These are phyloP conservation scores for Falco columbarius DNA, from an alignment of 2,797 vertebrate genomes.

Conservation along the genomic window DNA sequence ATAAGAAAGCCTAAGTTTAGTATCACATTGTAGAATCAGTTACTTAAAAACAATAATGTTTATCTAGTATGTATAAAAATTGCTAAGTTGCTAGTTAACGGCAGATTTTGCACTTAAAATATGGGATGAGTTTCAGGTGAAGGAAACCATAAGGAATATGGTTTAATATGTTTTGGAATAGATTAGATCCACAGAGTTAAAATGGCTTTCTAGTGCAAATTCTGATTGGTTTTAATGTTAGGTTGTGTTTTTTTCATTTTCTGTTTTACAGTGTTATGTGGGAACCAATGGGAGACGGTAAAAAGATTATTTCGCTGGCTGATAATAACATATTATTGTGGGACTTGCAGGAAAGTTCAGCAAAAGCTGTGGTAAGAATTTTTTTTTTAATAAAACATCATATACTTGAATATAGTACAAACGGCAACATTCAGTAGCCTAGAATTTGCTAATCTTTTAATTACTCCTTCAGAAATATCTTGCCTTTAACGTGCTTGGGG, in stretches of 20 bases:
- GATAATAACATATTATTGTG: conserved; percentile 93
- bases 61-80: neutral
- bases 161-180: neutral
- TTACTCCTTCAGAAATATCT: neutral
- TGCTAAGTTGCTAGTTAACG: neutral
- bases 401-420: neutral
- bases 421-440: neutral
- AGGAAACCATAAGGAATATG: neutral
- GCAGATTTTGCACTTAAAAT: neutral
- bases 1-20: neutral
- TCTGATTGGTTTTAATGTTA: neutral
- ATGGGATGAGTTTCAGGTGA: neutral
- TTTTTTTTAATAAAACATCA: neutral
- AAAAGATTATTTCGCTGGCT: conserved; percentile 90
- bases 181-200: neutral
- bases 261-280: conserved; percentile 85
- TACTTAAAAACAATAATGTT: neutral
- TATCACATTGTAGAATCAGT: neutral
- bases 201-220: neutral
- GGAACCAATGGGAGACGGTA: conserved; percentile 96
- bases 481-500: neutral
- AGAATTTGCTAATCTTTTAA: neutral
- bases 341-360: conserved; percentile 94
- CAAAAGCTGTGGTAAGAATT: conserved; percentile 86
- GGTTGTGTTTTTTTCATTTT: neutral